These are phyloP conservation scores for Colossoma macropomum DNA, from an alignment of 2,113 vertebrate genomes.

Conservation along the genomic window DNA sequence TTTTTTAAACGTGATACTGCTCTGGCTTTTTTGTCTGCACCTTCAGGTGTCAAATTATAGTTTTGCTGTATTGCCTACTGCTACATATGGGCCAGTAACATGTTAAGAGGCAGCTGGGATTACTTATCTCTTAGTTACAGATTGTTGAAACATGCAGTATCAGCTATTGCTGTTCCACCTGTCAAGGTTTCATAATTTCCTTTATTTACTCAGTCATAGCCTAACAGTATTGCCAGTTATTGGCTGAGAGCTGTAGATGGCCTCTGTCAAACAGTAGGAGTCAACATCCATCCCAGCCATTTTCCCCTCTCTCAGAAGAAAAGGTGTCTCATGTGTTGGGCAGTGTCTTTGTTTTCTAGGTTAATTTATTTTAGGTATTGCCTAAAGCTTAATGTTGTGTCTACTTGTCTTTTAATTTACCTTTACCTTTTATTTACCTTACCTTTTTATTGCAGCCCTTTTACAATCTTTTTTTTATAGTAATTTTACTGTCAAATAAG, in stretches of 20 bases:
- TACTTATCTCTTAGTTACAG: background rate
- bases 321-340: background rate
- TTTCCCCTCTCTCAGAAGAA: background rate
- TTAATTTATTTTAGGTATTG: background rate
- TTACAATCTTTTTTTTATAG: background rate
- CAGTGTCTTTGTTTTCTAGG: background rate
- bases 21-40: background rate
- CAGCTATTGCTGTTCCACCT: background rate
- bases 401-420: background rate
- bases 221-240: background rate
- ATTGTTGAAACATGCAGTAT: background rate
- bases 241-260: background rate
- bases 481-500: background rate
- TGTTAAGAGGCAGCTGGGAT: background rate
- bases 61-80: background rate
- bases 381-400: background rate
- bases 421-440: too few species aligned
- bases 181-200: background rate
- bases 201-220: background rate
- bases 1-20: too few species aligned
- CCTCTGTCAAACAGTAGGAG: background rate
- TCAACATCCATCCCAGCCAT: background rate
- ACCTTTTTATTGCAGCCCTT: background rate
- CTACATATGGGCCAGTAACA: background rate
- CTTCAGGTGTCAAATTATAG: background rate